Conservation (phyloP, 2,113 vertebrate species). For the Albula glossodonta region DNA sequence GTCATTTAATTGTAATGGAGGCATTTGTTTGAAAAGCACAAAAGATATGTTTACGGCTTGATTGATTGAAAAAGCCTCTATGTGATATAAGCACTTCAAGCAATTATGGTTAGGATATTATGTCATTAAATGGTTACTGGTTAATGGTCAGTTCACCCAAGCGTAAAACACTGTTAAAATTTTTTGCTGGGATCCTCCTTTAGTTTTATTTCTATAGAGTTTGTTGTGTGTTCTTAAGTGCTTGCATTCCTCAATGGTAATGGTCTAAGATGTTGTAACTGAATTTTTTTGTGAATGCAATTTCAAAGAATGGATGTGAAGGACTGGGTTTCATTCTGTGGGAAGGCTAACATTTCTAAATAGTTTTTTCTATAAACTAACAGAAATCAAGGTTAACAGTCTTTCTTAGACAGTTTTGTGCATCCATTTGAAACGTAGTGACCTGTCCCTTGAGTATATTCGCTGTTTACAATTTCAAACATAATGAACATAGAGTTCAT, state of each 20-base stretch:
- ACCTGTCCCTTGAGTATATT: neutral
- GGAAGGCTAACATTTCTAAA: neutral
- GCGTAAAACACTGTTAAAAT: neutral
- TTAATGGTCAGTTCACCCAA: neutral
- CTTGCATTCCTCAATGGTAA: neutral
- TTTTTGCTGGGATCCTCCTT: too few relatives aligned
- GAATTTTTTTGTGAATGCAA: neutral
- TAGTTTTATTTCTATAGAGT: too few relatives aligned
- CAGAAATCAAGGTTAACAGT: neutral
- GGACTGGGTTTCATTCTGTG: neutral
- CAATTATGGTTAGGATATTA: neutral
- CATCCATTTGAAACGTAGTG: too few relatives aligned
- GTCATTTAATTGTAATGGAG: neutral
- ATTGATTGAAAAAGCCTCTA: neutral
- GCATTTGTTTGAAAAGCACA: neutral
- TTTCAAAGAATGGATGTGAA: neutral
- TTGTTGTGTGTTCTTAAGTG: neutral
- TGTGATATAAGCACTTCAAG: neutral
- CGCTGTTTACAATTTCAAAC: neutral
- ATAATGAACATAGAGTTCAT: neutral
- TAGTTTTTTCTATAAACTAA: neutral
- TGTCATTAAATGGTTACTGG: neutral
- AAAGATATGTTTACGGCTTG: neutral
- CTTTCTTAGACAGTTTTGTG: too few relatives aligned
- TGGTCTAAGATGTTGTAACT: neutral